Evolutionary conservation across 2,113 vertebrate genomes (phyloP).

Genomic region (Suncus etruscus): DNA sequence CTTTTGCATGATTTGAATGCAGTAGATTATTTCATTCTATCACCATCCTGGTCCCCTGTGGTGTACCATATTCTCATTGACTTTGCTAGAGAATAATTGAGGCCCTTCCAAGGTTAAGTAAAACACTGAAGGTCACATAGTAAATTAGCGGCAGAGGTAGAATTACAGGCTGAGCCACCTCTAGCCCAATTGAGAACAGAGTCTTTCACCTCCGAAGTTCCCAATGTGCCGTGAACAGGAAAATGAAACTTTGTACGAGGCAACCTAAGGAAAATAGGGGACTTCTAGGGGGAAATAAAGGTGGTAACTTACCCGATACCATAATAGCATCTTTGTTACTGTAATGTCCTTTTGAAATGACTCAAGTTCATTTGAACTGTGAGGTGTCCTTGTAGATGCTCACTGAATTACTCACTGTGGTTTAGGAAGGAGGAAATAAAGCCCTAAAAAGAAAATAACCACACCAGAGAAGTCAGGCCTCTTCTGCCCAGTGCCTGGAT

Average conservation of each 20-base stretch:
- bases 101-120: conserved; percentile 67
- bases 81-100: conserved; percentile 75
- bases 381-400: neutral
- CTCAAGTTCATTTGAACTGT: neutral
- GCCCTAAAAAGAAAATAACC: neutral
- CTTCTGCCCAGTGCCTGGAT: neutral
- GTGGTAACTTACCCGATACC: conserved; percentile 23
- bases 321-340: neutral
- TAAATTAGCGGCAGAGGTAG: conserved; percentile 73
- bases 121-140: conserved; percentile 73
- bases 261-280: conserved; percentile 40
- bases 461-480: too few species aligned
- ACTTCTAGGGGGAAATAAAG: conserved; percentile 43
- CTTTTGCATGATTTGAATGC: neutral
- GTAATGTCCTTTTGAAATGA: neutral
- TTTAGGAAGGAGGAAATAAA: neutral
- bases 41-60: conserved; percentile 51
- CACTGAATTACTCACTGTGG: neutral
- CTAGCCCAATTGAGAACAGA: neutral
- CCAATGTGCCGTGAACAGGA: neutral
- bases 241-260: conserved; percentile 59
- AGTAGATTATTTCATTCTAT: conserved; percentile 30
- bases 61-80: neutral
- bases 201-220: conserved; percentile 27
- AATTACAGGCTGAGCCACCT: conserved; percentile 6